These are phyloP conservation scores for Goniozus legneri DNA, from an alignment of 1,140 invertebrate species.

Conservation along the genomic window DNA sequence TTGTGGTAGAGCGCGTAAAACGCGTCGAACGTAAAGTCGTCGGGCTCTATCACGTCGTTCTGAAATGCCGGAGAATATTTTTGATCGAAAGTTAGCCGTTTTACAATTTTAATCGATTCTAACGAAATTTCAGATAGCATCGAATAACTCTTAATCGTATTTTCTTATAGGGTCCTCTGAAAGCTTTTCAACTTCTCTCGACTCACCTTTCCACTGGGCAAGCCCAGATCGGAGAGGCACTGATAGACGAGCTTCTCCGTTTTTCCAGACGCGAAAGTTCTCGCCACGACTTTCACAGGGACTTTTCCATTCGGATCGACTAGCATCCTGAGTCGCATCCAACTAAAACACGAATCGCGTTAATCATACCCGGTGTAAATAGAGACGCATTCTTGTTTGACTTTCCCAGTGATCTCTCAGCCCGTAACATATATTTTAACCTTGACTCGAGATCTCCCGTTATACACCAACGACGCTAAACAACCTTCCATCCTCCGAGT, in stretches of 20 bases:
- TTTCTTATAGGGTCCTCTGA: constrained; percentile 3
- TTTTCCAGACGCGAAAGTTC: constrained; percentile 97
- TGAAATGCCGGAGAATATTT: constrained; percentile 38
- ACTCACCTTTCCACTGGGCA: constrained; percentile 90
- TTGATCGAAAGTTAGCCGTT: background rate
- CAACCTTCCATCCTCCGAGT: too few relatives aligned
- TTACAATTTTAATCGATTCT: background rate
- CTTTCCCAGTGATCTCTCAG: too few relatives aligned
- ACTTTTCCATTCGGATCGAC: constrained; percentile 94
- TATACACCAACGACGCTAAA: too few relatives aligned
- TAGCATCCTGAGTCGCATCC: constrained; percentile 93
- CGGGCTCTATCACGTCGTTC: constrained; percentile 92
- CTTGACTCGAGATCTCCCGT: too few relatives aligned
- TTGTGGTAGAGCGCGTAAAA: constrained; percentile 98
- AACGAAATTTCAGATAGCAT: background rate
- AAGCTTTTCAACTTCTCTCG: too few relatives aligned
- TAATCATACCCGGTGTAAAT: too few relatives aligned
- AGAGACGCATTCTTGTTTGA: too few relatives aligned
- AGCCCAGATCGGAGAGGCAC: constrained; percentile 86
- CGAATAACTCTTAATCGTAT: background rate
- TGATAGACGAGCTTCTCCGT: constrained; percentile 98
- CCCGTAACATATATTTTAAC: too few relatives aligned
- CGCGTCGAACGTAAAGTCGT: constrained; percentile 97
- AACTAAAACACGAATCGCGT: too few relatives aligned
- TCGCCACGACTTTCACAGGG: constrained; percentile 92